These are phyloP conservation scores for Lycaon pictus DNA, from an alignment of 2,113 vertebrate genomes.

Conservation along the genomic window DNA sequence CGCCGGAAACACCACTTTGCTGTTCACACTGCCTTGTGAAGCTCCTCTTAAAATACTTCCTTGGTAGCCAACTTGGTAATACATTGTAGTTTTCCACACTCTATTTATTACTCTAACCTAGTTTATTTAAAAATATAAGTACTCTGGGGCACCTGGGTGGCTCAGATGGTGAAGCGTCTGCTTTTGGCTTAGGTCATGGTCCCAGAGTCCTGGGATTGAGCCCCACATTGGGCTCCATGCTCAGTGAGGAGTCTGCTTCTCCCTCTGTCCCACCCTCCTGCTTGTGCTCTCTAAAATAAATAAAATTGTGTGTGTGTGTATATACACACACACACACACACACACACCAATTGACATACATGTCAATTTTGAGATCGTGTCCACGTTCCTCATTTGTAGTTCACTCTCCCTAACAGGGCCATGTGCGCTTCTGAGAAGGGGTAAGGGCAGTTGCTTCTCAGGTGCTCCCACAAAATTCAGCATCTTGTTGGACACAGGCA, in stretches of 20 bases:
- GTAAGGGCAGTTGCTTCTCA: not conserved
- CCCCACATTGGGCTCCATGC: too few relatives aligned
- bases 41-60: not conserved
- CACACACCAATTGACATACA: too few relatives aligned
- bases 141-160: not conserved
- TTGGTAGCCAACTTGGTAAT: not conserved
- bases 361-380: not conserved
- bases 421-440: not conserved
- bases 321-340: too few relatives aligned
- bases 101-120: not conserved
- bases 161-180: too few relatives aligned
- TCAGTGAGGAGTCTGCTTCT: not conserved
- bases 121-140: not conserved
- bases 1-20: not conserved
- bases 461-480: not conserved
- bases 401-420: not conserved
- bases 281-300: not conserved
- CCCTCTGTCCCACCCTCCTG: not conserved
- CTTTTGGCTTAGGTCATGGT: too few relatives aligned
- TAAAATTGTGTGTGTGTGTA: not conserved
- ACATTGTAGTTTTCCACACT: not conserved
- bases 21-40: not conserved
- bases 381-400: not conserved
- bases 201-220: too few relatives aligned
- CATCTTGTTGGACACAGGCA: not conserved